Evolutionary conservation across 2,113 vertebrate species (phyloP).

Genomic region (Odontesthes bonariensis): DNA sequence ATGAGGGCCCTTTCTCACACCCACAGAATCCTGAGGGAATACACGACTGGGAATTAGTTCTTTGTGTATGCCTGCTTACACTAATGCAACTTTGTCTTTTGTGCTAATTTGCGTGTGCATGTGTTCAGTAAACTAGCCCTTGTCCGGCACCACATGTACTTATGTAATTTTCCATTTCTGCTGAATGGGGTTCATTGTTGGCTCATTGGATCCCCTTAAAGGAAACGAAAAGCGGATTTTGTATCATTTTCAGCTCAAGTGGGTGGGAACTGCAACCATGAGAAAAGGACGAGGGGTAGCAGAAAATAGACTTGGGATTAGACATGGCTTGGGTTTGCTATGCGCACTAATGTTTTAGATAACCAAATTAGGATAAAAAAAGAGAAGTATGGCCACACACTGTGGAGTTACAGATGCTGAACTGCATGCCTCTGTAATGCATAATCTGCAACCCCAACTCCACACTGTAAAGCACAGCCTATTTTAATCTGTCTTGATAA

Average conservation of each 20-base stretch:
- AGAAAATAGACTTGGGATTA: constrained; percentile 17
- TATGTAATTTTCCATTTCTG: constrained; percentile 61
- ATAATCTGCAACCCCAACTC: neutral
- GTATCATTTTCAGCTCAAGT: constrained; percentile 27
- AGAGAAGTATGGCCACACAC: neutral
- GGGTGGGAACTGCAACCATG: constrained; percentile 34
- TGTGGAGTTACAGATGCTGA: neutral
- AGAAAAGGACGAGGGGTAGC: constrained; percentile 8
- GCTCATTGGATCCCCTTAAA: constrained; percentile 42
- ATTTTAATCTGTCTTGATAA: neutral
- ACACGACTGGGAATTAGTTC: constrained; percentile 12
- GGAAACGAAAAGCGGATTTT: constrained; percentile 46
- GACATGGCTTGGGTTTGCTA: neutral
- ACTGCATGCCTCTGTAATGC: neutral
- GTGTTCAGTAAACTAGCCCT: constrained; percentile 58
- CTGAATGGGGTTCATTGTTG: constrained; percentile 71
- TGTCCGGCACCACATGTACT: constrained; percentile 46
- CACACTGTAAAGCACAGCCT: neutral
- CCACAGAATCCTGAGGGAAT: constrained; percentile 12
- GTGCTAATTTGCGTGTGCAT: constrained; percentile 40
- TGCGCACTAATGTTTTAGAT: constrained; percentile 4
- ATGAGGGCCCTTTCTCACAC: constrained; percentile 43
- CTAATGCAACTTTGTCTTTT: constrained; percentile 20
- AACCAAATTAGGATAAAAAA: constrained; percentile 8
- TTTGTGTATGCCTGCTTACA: neutral